A percentile compares a stretch with the other conserved stretches of the same genome.
Evolutionary conservation across 2,888 invertebrate species (phyloP).

Genomic region (Cyaniris semiargus): DNA sequence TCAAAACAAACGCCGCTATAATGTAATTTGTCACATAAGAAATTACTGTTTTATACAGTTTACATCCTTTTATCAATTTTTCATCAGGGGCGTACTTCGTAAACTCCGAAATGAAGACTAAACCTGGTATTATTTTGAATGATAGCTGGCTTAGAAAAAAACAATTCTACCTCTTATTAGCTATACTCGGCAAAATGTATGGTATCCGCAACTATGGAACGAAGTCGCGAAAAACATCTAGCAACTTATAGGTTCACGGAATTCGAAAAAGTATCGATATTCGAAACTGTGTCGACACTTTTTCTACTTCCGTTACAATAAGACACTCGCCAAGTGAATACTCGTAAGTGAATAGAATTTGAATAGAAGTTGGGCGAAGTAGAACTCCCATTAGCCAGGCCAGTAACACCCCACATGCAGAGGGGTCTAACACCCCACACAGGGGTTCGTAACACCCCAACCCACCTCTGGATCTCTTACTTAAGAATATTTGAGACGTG

Average conservation of each 20-base stretch:
- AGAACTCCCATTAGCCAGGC: constrained; percentile 33
- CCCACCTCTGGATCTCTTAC: constrained; percentile 25
- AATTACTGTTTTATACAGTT: no score
- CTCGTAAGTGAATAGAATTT: constrained; percentile 34
- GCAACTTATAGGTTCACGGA: not conserved
- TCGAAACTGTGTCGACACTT: not conserved
- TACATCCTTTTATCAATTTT: no score
- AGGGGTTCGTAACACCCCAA: not conserved
- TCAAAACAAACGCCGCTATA: no score
- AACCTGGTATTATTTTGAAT: no score
- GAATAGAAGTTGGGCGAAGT: constrained; percentile 34
- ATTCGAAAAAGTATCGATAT: not conserved
- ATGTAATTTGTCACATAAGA: no score
- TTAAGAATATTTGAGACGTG: constrained; percentile 27
- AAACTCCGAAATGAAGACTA: no score
- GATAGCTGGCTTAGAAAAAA: no score
- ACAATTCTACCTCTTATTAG: no score
- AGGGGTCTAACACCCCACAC: not conserved
- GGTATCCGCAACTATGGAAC: no score
- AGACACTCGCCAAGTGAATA: constrained; percentile 28
- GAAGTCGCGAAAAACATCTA: not conserved
- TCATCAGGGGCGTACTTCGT: no score
- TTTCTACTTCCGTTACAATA: constrained; percentile 14
- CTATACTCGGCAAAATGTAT: no score
- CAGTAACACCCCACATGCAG: not conserved